Evolutionary conservation across 2,113 vertebrate species (phyloP).

Genomic region (Puma concolor): DNA sequence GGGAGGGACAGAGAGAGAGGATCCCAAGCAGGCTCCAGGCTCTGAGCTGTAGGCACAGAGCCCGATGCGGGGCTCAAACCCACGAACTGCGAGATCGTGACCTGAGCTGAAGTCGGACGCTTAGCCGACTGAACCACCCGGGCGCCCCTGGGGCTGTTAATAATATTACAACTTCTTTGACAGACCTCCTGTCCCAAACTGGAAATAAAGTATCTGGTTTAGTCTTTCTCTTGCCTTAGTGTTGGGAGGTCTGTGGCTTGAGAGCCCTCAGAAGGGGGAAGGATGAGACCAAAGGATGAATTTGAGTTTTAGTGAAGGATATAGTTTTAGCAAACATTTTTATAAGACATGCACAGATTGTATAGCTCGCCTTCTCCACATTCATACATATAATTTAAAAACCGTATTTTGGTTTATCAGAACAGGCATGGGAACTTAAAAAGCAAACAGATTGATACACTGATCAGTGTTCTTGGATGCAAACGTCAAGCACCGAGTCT

Average conservation of each 20-base stretch:
- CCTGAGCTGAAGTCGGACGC: no score
- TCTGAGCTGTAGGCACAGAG: no score
- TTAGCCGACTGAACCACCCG: no score
- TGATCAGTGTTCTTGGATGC: neutral
- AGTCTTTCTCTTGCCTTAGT: slow-evolving; percentile 11
- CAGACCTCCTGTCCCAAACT: neutral
- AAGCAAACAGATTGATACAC: neutral
- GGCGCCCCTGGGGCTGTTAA: neutral
- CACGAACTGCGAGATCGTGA: no score
- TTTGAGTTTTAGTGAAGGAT: slow-evolving; percentile 6
- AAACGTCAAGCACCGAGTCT: neutral
- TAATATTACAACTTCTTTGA: slow-evolving; percentile 16
- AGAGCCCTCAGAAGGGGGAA: neutral
- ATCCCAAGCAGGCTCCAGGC: no score
- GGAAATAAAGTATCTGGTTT: slow-evolving; percentile 24
- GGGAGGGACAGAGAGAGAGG: no score
- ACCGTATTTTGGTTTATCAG: neutral
- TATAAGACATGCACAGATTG: neutral
- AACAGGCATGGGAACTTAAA: neutral
- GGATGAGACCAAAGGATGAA: neutral
- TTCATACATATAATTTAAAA: neutral
- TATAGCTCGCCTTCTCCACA: neutral
- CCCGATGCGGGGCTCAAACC: no score
- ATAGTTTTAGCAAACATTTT: neutral
- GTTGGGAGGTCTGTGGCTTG: neutral